Evolutionary conservation across 2,888 invertebrate genomes (phyloP), one percentile per base, ranked within the genome.

Genomic region (Oxycera nigricornis): DNA sequence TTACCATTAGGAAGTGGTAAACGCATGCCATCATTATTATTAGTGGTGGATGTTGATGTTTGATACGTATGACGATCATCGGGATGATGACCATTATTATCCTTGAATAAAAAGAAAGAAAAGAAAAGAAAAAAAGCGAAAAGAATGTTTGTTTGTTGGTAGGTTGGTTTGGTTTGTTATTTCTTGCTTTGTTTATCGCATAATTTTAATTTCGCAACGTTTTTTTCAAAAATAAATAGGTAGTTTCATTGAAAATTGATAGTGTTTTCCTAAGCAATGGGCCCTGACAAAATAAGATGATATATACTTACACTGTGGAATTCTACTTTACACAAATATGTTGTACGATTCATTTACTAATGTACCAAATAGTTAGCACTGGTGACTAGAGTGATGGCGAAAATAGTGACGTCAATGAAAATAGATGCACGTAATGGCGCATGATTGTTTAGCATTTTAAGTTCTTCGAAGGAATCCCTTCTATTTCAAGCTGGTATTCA

Each of bases 1-100:
- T 95, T 94, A 70, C 95, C 95, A 83, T 95, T 94, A 72, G 94
- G 92, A 79, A 96, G 86, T 1, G 94, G 93, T 79, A 95, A 95
- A 83, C 96, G 94, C 74, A 97, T 88, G 74, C 81, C 83, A 74
- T 82, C 81, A 73, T 77, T 79, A 75, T 67, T 73, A 30, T 85
- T 80, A 78, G 87, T 86, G 35, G 87, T 87, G 79, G 87, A 88
- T 14, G 77, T 46, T n/a, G 39, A 2, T 70, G 70, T 30, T 39
- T 28, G 61, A 68, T 68, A 52, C 31, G 68, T n/a, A 50, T 68
- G 65, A 50, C 50, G 50, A 68, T 78, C 76, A 76, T 79, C 81
- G 52, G 80, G 77, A 65, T 79, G 78, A 78, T 82, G 82, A 65
- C 83, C 57, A 65, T 73, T 35, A 72, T 72, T 59, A 39, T 59